phyloP scores from a whole-genome alignment of 2,797 vertebrate genomes.

The Brotula barbata region DNA sequence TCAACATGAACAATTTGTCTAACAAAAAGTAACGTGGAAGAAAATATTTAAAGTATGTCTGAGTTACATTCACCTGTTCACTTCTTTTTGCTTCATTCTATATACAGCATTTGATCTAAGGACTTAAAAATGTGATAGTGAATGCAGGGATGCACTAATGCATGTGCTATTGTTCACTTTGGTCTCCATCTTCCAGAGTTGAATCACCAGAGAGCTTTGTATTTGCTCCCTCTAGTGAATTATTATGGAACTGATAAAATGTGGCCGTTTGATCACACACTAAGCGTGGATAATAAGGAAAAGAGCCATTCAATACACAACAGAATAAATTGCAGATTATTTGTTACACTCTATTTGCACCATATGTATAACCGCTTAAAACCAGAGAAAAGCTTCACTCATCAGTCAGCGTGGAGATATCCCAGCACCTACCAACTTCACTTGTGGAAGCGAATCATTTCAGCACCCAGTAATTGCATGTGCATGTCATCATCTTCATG shows the following conservation, averaged over 20 bases:
- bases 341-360: background rate
- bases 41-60: slow-evolving; percentile 5
- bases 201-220: slow-evolving; percentile 31
- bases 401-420: slow-evolving; percentile 48
- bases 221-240: slow-evolving; percentile 82
- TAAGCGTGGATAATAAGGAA: background rate
- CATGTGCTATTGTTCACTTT: background rate
- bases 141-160: slow-evolving; percentile 1
- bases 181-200: background rate
- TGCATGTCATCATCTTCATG: slow-evolving; percentile 75
- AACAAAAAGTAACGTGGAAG: slow-evolving; percentile 14
- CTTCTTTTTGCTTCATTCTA: background rate
- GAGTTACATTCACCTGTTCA: background rate
- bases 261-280: slow-evolving; percentile 29
- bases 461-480: slow-evolving; percentile 59
- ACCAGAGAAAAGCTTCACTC: slow-evolving; percentile 6
- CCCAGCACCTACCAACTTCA: slow-evolving; percentile 44
- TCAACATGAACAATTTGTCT: slow-evolving; percentile 30
- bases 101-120: background rate
- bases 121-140: background rate
- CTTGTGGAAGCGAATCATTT: too few species aligned
- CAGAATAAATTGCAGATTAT: background rate
- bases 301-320: background rate
- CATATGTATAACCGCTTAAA: background rate
- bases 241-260: slow-evolving; percentile 60